Evolutionary conservation across 2,888 invertebrate species (phyloP).

Genomic region (Oligia strigilis): DNA sequence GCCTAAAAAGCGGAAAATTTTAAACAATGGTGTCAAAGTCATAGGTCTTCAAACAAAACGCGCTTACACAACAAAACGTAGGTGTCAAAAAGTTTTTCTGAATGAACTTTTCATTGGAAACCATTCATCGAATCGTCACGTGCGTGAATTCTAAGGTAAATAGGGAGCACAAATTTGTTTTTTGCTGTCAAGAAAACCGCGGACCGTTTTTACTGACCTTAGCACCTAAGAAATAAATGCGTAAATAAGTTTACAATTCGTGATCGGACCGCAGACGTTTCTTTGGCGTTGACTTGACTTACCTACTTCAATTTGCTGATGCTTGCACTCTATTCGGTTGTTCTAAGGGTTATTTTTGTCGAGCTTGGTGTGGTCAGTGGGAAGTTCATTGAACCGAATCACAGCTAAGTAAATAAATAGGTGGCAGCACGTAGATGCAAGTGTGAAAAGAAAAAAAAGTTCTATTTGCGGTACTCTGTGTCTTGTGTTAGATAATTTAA

Average conservation of each 20-base stretch:
- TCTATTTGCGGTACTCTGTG: constrained; percentile 71
- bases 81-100: constrained; percentile 73
- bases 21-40: constrained; percentile 72
- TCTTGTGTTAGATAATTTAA: constrained; percentile 73
- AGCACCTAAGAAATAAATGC: constrained; percentile 61
- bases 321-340: neutral
- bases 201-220: constrained; percentile 37
- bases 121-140: constrained; percentile 78
- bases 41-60: constrained; percentile 62
- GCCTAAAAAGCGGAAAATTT: constrained; percentile 59
- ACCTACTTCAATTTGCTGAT: constrained; percentile 47
- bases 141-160: constrained; percentile 75
- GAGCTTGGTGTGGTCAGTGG: constrained; percentile 41
- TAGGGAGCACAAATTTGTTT: constrained; percentile 51
- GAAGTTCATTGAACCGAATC: constrained; percentile 82
- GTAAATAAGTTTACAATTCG: constrained; percentile 64
- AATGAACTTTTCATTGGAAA: constrained; percentile 72
- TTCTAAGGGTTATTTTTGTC: constrained; percentile 56
- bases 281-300: constrained; percentile 45
- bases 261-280: constrained; percentile 47
- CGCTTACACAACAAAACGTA: constrained; percentile 67
- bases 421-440: constrained; percentile 76
- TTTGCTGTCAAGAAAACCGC: constrained; percentile 38
- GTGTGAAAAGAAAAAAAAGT: constrained; percentile 73
- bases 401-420: constrained; percentile 85